These are phyloP conservation scores for Rhineura floridana DNA, from an alignment of 2,113 vertebrate genomes.

Conservation along the genomic window DNA sequence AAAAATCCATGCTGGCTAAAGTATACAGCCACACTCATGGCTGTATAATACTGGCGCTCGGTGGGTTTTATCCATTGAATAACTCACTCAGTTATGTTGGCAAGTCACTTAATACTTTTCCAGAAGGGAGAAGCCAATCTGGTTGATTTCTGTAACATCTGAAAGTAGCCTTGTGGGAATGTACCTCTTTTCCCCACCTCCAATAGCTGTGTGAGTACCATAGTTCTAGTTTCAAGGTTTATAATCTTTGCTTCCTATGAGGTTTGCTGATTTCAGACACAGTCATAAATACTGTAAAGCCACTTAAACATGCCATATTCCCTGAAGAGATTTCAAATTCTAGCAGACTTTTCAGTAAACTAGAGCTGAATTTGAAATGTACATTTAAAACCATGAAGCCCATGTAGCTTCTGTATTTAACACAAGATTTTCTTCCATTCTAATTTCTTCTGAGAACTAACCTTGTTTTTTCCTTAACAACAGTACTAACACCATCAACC, in stretches of 20 bases:
- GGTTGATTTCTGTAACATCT: not conserved
- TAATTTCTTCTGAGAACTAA: conserved; percentile 27
- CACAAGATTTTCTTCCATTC: conserved; percentile 26
- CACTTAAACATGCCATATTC: not conserved
- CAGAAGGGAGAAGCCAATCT: not conserved
- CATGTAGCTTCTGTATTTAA: conserved; percentile 47
- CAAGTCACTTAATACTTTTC: not conserved
- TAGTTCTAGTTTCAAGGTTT: conserved; percentile 35
- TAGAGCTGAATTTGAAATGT: conserved; percentile 4
- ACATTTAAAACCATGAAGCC: conserved; percentile 4
- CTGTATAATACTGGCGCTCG: too few relatives aligned
- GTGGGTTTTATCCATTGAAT: not conserved
- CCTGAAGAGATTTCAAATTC: not conserved
- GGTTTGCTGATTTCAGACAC: conserved; percentile 4
- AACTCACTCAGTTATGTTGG: not conserved
- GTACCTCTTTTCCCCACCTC: not conserved
- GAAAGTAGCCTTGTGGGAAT: not conserved
- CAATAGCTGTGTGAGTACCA: not conserved
- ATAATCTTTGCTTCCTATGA: not conserved
- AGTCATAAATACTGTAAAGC: not conserved
- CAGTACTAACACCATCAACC: not conserved
- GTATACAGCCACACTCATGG: too few relatives aligned
- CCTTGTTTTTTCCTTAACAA: conserved; percentile 40
- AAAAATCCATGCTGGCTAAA: too few relatives aligned
- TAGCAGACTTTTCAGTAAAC: conserved; percentile 23